A percentile compares a stretch with the other conserved stretches of the same genome.
Evolutionary conservation across 2,888 invertebrate genomes (phyloP).

Genomic region (Diaperis boleti): DNA sequence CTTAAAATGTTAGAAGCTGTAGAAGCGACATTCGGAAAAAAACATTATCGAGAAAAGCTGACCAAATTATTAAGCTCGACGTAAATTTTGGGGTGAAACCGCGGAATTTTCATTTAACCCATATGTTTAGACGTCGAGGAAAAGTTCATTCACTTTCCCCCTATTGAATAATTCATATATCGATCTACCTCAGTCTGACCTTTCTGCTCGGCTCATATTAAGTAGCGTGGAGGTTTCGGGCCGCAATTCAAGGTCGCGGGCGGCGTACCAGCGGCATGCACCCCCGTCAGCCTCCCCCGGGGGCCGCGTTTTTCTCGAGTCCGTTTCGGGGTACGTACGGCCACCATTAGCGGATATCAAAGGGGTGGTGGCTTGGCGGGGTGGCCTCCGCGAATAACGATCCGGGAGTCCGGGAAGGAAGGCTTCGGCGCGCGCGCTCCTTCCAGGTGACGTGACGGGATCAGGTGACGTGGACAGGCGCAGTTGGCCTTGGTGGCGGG

Average conservation of each 20-base stretch:
- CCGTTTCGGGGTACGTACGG: conserved; percentile 49
- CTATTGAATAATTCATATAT: conserved; percentile 68
- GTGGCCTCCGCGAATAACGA: conserved; percentile 66
- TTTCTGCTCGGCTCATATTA: conserved; percentile 67
- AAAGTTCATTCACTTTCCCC: conserved; percentile 68
- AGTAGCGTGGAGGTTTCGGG: conserved; percentile 60
- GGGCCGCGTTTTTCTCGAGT: background rate
- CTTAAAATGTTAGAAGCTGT: too few relatives aligned
- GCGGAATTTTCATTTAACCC: conserved; percentile 62
- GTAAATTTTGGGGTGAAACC: too few relatives aligned
- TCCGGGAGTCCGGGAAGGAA: conserved; percentile 61
- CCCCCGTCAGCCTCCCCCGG: background rate
- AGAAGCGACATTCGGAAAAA: too few relatives aligned
- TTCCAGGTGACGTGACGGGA: conserved; percentile 45
- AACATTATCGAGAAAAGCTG: too few relatives aligned
- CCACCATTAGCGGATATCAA: conserved; percentile 64
- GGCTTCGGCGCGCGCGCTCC: conserved; percentile 54
- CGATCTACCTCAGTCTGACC: conserved; percentile 67
- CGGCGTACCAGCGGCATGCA: too few relatives aligned
- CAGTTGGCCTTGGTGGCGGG: conserved; percentile 61
- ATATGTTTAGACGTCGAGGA: conserved; percentile 63
- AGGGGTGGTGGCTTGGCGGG: conserved; percentile 63
- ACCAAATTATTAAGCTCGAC: too few relatives aligned
- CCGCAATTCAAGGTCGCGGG: conserved; percentile 58
- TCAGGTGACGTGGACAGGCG: conserved; percentile 57